phyloP scores from a whole-genome alignment of 2,888 invertebrate species.

The Aleiodes leptofemur region DNA sequence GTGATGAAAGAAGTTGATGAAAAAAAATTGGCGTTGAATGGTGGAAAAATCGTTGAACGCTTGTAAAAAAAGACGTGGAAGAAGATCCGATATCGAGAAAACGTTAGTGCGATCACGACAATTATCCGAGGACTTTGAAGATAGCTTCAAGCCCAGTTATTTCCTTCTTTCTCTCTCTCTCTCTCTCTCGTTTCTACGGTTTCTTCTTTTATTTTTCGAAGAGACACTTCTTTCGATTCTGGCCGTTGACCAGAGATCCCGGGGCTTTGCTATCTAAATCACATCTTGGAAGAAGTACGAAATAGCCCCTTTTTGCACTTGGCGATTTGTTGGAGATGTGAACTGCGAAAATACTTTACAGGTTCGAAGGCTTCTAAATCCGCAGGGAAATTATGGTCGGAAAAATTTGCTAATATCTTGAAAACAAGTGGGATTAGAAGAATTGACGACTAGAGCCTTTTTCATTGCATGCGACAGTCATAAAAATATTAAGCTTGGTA shows the following conservation, averaged over 20 bases:
- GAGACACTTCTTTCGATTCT: constrained; percentile 35
- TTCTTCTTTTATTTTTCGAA: background rate
- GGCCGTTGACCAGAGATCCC: constrained; percentile 47
- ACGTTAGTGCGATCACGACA: constrained; percentile 14
- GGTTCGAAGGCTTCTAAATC: background rate
- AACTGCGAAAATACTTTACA: background rate
- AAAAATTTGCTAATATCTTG: too few relatives aligned
- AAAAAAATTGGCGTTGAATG: constrained; percentile 4
- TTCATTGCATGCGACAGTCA: background rate
- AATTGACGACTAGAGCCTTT: too few relatives aligned
- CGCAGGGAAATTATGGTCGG: too few relatives aligned
- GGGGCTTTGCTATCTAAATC: constrained; percentile 54
- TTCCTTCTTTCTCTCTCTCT: background rate
- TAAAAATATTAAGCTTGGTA: too few relatives aligned
- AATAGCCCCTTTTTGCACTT: background rate
- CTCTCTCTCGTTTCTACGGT: background rate
- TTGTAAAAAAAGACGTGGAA: background rate
- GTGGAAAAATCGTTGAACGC: background rate
- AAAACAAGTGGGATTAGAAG: too few relatives aligned
- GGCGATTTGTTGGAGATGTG: constrained; percentile 1
- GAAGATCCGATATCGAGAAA: constrained; percentile 12
- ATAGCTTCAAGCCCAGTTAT: constrained; percentile 24
- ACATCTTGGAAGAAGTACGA: constrained; percentile 47
- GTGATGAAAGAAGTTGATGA: background rate
- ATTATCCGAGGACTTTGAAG: constrained; percentile 29